Conservation (phyloP, 2,888 invertebrate species). For the Cynaeus angustus region DNA sequence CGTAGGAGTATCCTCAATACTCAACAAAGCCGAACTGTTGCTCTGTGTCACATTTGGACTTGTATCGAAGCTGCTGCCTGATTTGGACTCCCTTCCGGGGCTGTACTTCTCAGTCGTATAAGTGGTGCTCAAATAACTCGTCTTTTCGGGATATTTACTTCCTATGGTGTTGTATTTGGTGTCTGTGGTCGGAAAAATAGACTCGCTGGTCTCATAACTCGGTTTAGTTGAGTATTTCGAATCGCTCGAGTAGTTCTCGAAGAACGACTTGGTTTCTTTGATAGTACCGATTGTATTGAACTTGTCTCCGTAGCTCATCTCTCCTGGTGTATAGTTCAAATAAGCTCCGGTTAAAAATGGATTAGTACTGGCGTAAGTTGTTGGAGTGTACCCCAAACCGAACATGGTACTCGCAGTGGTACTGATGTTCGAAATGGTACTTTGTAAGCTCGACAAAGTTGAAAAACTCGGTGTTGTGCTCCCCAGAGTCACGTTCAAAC, state of each 20-base stretch:
- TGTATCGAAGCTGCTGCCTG: slow-evolving; percentile 60
- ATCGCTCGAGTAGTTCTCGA: slow-evolving; percentile 65
- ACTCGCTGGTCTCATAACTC: slow-evolving; percentile 56
- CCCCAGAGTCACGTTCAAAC: slow-evolving; percentile 77
- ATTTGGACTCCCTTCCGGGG: slow-evolving; percentile 58
- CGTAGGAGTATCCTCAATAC: slow-evolving; percentile 73
- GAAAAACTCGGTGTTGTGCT: slow-evolving; percentile 69
- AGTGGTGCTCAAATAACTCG: slow-evolving; percentile 64
- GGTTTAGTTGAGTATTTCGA: slow-evolving; percentile 29
- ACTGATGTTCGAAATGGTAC: slow-evolving; percentile 66
- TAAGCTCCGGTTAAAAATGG: slow-evolving; percentile 75
- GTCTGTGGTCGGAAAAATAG: slow-evolving; percentile 53
- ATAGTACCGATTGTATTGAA: slow-evolving; percentile 68
- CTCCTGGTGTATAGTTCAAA: slow-evolving; percentile 67
- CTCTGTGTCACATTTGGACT: slow-evolving; percentile 63
- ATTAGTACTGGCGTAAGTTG: slow-evolving; percentile 74
- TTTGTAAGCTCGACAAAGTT: slow-evolving; percentile 66
- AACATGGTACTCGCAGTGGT: slow-evolving; percentile 65
- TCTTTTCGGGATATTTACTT: slow-evolving; percentile 64
- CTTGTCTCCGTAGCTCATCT: slow-evolving; percentile 64
- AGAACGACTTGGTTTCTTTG: slow-evolving; percentile 64
- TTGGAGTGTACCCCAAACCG: slow-evolving; percentile 61
- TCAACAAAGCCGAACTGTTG: slow-evolving; percentile 59
- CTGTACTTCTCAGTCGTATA: slow-evolving; percentile 65
- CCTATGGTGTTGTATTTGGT: slow-evolving; percentile 65